Evolutionary conservation across 2,797 vertebrate species (phyloP).

Genomic region (Hyperoplus lanceolatus): DNA sequence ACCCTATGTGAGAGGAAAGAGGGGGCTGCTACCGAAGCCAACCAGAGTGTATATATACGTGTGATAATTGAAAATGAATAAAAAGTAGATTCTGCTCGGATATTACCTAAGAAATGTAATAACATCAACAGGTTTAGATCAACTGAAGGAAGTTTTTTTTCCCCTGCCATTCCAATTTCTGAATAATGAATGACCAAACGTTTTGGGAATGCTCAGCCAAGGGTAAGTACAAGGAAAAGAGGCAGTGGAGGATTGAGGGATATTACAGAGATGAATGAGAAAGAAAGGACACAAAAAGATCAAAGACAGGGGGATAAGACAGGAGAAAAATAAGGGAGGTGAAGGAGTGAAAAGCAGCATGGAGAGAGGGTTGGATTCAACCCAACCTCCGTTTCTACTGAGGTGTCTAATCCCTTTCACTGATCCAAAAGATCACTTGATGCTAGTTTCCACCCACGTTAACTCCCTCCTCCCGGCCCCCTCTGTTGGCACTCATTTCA

Average conservation of each 20-base stretch:
- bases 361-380: constrained; percentile 40
- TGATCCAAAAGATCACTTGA: constrained; percentile 48
- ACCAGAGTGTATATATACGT: not conserved
- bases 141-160: not conserved
- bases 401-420: constrained; percentile 62
- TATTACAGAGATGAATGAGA: constrained; percentile 2
- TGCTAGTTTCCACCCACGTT: constrained; percentile 53
- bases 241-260: constrained; percentile 1
- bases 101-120: not conserved
- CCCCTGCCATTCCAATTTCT: not conserved
- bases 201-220: not conserved
- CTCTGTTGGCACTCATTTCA: constrained; percentile 1
- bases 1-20: not conserved
- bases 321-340: constrained; percentile 28
- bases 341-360: constrained; percentile 44
- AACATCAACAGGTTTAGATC: constrained; percentile 19
- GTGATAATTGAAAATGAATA: not conserved
- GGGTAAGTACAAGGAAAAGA: constrained; percentile 3
- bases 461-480: constrained; percentile 17
- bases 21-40: not conserved
- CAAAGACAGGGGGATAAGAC: constrained; percentile 42
- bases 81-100: not conserved
- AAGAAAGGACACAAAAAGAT: constrained; percentile 27
- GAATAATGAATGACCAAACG: constrained; percentile 21
- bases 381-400: constrained; percentile 47